These are phyloP conservation scores for Lamellibrachia satsuma DNA, from an alignment of 2,888 invertebrate genomes.

Conservation along the genomic window DNA sequence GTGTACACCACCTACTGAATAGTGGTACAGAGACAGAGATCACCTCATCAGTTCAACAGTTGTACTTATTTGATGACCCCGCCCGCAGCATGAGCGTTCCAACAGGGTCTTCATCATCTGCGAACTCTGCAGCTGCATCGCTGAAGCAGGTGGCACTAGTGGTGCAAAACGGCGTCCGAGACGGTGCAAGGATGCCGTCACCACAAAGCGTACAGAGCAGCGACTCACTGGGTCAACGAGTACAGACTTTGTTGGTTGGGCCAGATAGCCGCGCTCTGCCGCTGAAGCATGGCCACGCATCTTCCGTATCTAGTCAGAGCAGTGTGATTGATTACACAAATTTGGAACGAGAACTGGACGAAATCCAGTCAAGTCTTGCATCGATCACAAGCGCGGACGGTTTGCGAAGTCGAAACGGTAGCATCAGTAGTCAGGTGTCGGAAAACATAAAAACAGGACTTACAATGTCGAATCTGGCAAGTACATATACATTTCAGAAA, in stretches of 20 bases:
- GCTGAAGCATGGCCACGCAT: background rate
- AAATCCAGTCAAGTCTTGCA: conserved; percentile 55
- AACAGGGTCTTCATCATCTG: background rate
- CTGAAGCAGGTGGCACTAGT: conserved; percentile 14
- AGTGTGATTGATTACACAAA: conserved; percentile 47
- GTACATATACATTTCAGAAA: too few relatives aligned
- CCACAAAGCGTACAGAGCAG: background rate
- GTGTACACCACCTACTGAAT: background rate
- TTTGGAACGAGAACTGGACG: conserved; percentile 57
- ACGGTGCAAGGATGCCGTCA: background rate
- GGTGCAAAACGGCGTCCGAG: background rate
- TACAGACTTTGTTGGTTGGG: conserved; percentile 17
- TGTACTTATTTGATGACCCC: conserved; percentile 36
- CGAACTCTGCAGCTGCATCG: background rate
- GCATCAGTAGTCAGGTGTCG: background rate
- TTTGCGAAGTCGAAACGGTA: background rate
- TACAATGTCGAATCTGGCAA: background rate
- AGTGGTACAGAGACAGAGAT: background rate
- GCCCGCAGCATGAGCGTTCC: conserved; percentile 34
- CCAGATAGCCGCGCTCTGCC: background rate
- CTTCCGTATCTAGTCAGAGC: background rate
- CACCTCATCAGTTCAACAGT: background rate
- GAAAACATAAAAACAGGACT: background rate
- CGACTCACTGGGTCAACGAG: conserved; percentile 17
- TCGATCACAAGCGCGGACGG: conserved; percentile 32